Conservation (phyloP, 2,888 invertebrate species). For the Papilio elwesi region DNA sequence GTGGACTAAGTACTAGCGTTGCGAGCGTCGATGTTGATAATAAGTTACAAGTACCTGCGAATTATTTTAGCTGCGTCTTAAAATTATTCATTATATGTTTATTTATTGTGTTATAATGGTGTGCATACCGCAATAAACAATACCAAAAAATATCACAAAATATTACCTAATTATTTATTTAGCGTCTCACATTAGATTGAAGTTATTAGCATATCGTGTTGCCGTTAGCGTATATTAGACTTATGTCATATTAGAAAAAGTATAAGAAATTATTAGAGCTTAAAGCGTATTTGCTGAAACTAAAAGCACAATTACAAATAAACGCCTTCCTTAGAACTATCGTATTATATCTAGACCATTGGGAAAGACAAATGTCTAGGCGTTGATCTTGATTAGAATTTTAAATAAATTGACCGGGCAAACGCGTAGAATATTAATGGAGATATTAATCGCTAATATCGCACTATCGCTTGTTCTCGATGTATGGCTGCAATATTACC, state of each 20-base stretch:
- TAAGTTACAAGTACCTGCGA: no score
- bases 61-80: no score
- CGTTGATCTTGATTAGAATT: not conserved
- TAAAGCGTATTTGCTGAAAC: not conserved
- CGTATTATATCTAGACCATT: not conserved
- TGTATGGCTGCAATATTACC: no score
- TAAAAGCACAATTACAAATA: no score
- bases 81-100: not conserved
- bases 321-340: no score
- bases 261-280: no score
- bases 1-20: no score
- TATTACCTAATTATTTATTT: slow-evolving; percentile 15
- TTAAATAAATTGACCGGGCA: not conserved
- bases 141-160: not conserved
- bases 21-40: no score
- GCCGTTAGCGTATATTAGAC: not conserved
- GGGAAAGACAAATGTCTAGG: not conserved
- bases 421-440: no score
- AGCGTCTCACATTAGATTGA: slow-evolving; percentile 16
- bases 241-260: no score
- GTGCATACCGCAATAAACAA: not conserved
- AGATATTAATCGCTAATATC: no score
- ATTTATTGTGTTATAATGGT: not conserved
- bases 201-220: not conserved
- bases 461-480: no score